These are phyloP conservation scores for Scelioninae gen. 1 DNA, from an alignment of 2,888 invertebrate genomes.

Conservation along the genomic window DNA sequence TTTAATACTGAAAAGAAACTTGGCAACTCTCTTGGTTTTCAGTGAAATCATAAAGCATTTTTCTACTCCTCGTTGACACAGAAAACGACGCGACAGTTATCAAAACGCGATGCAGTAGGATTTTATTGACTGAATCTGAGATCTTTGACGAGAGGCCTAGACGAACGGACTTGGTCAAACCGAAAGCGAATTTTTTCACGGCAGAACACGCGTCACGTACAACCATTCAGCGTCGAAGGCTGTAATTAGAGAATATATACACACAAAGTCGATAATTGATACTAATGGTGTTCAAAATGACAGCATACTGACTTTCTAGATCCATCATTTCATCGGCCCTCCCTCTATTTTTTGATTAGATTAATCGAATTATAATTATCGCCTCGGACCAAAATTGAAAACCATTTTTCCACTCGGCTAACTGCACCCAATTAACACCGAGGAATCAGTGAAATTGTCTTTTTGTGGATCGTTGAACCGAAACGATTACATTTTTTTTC, in stretches of 20 bases:
- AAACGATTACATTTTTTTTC: not conserved
- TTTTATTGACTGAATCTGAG: conserved; percentile 25
- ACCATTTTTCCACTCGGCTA: conserved; percentile 15
- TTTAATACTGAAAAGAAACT: too few species aligned
- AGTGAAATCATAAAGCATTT: conserved; percentile 42
- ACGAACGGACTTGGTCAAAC: conserved; percentile 22
- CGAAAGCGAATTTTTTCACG: conserved; percentile 64
- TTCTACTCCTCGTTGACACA: conserved; percentile 30
- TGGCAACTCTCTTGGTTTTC: too few species aligned
- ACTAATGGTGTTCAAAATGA: conserved; percentile 56
- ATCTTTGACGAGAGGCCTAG: conserved; percentile 17
- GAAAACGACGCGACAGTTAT: conserved; percentile 41
- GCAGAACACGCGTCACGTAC: conserved; percentile 51
- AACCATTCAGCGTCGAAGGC: conserved; percentile 45
- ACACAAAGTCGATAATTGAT: conserved; percentile 59
- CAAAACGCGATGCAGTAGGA: conserved; percentile 18
- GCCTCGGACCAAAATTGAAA: conserved; percentile 8
- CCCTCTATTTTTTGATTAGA: conserved; percentile 10
- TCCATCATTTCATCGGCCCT: not conserved
- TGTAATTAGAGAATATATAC: conserved; percentile 57
- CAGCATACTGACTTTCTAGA: conserved; percentile 47
- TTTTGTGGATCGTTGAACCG: not conserved
- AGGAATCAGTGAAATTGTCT: not conserved
- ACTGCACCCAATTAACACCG: conserved; percentile 3
- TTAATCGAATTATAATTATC: conserved; percentile 45